Evolutionary conservation across 2,113 vertebrate genomes (phyloP), one percentile per base, ranked within the genome.

Genomic region (Colistium nudipinnis): DNA sequence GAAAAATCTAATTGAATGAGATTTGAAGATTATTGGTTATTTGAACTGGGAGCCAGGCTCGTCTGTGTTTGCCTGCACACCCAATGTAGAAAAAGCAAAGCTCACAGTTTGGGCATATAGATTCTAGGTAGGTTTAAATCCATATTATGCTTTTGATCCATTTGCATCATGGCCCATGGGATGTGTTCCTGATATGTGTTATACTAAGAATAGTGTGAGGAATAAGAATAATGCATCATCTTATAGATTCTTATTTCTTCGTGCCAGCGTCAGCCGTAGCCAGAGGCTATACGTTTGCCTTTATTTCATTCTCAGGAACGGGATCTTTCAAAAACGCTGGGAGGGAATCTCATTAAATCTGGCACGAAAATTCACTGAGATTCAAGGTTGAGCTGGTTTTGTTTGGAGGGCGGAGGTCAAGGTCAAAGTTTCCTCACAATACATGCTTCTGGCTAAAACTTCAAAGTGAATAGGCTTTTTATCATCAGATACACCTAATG

Each of bases 1-100:
- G n/a, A n/a, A n/a, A n/a, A n/a, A n/a, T n/a, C n/a, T 13, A n/a
- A 22, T 72, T 62, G 55, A 62, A 60, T 62, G 64, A 81, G 41
- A 81, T 35, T 25, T 54, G 60, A 69, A 63, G 69, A 65, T 64
- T 55, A 77, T 59, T 70, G 45, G 51, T 51, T 77, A 57, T 87
- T 85, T 84, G 63, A 80, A 52, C 45, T 16, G 3, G 10, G 14
- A 70, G 60, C 25, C 14, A 7, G 36, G 64, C 59, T 39, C 28
- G 4, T 31, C 25, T 66, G 36, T 45, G 51, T 79, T 60, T 43
- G 38, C 41, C 17, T 56, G 41, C 39, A 25, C 41, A 39, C 14
- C 33, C 27, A 7, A 20, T 0, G 4, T 4, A n/a, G 9, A 33
- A 38, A 60, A 52, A 47, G 57, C 57, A 72, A 63, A 61, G 45